Percentiles rank a stretch among this genome's conserved stretches.
phyloP scores from a whole-genome alignment of 2,888 invertebrate genomes.

The Cheilosia urbana region DNA sequence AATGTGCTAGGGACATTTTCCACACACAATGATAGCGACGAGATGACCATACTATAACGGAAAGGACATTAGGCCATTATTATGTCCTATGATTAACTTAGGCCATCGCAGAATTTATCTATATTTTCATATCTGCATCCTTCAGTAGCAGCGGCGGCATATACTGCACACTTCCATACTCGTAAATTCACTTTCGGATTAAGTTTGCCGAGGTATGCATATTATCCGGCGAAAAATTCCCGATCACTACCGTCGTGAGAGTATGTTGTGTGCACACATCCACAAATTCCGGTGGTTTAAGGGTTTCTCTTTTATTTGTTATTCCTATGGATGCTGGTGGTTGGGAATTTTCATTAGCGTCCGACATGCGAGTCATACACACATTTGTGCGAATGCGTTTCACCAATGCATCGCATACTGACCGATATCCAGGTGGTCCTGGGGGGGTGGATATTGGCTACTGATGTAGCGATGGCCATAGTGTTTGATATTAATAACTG shows the following conservation, averaged over 20 bases:
- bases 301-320: conserved; percentile 59
- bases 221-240: conserved; percentile 36
- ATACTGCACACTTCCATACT: conserved; percentile 19
- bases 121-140: conserved; percentile 38
- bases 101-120: conserved; percentile 62
- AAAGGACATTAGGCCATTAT: conserved; percentile 69
- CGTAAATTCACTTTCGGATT: conserved; percentile 71
- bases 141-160: conserved; percentile 25
- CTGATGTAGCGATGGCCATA: conserved; percentile 36
- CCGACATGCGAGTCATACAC: conserved; percentile 35
- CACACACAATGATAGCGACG: conserved; percentile 7
- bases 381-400: conserved; percentile 30
- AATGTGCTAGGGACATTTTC: conserved; percentile 22
- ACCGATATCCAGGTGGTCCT: conserved; percentile 36
- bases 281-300: conserved; percentile 18
- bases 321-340: conserved; percentile 29
- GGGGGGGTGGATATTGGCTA: neutral
- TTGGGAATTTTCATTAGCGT: conserved; percentile 58
- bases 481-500: conserved; percentile 65
- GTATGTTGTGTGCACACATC: neutral
- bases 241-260: conserved; percentile 15
- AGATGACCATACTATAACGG: conserved; percentile 20
- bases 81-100: conserved; percentile 69
- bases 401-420: neutral
- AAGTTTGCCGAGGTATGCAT: conserved; percentile 64